phyloP scores from a whole-genome alignment of 1,140 invertebrate genomes.

The Antheraea pernyi region DNA sequence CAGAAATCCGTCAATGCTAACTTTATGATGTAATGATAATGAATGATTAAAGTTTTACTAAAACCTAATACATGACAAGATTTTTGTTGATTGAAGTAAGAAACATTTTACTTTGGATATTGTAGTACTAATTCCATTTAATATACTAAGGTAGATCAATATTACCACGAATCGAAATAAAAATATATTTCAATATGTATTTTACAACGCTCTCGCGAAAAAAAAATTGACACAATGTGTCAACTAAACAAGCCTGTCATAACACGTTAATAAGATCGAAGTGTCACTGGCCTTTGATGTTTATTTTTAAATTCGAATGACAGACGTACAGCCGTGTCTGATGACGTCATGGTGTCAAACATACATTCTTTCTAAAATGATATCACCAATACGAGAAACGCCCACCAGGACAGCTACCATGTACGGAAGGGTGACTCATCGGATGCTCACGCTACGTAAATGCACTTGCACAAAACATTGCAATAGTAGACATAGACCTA shows the following conservation, averaged over 20 bases:
- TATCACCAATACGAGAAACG: slow-evolving; percentile 4
- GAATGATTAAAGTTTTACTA: no score
- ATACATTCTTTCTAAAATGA: background rate
- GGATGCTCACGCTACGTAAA: background rate
- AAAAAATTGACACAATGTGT: background rate
- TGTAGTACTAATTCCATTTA: no score
- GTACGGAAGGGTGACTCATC: background rate
- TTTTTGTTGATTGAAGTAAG: no score
- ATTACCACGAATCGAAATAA: no score
- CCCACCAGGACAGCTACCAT: background rate
- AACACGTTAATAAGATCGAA: background rate
- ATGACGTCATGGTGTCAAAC: background rate
- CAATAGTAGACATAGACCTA: background rate
- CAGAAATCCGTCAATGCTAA: no score
- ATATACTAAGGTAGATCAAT: no score
- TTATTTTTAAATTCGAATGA: no score
- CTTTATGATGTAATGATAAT: no score
- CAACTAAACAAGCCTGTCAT: background rate
- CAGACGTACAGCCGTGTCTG: background rate
- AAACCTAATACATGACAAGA: no score
- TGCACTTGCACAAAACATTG: background rate
- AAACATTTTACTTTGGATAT: no score
- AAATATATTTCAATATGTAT: background rate
- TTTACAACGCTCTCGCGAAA: background rate
- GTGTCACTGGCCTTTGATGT: no score